phyloP scores from a whole-genome alignment of 2,888 invertebrate genomes.

The Chalcosyrphus nemorum region DNA sequence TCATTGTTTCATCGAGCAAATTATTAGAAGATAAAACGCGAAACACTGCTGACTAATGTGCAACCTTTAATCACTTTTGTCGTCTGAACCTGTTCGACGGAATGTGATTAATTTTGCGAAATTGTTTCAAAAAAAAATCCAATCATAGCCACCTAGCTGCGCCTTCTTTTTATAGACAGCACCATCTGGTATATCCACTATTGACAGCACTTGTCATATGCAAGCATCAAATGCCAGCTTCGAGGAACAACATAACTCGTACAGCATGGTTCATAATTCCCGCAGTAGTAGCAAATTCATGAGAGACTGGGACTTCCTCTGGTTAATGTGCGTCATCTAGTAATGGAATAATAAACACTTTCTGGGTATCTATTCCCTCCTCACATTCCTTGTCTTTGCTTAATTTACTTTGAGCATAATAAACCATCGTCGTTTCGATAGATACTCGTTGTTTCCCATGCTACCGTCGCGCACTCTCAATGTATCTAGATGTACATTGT shows the following conservation, averaged over 20 bases:
- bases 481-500: slow-evolving; percentile 1
- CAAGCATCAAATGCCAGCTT: slow-evolving; percentile 48
- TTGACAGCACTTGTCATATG: slow-evolving; percentile 70
- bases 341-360: slow-evolving; percentile 71
- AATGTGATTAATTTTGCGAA: slow-evolving; percentile 44
- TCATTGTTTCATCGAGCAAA: neutral
- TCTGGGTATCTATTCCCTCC: slow-evolving; percentile 29
- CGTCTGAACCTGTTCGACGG: slow-evolving; percentile 33
- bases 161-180: slow-evolving; percentile 53
- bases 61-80: slow-evolving; percentile 29
- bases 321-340: slow-evolving; percentile 51
- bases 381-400: slow-evolving; percentile 22
- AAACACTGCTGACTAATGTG: slow-evolving; percentile 20
- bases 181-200: slow-evolving; percentile 41
- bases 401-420: slow-evolving; percentile 64
- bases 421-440: slow-evolving; percentile 39
- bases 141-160: slow-evolving; percentile 61
- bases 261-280: slow-evolving; percentile 42
- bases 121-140: slow-evolving; percentile 51
- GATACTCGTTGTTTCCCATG: slow-evolving; percentile 69
- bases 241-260: slow-evolving; percentile 37
- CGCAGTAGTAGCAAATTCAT: slow-evolving; percentile 4
- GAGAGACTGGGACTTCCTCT: slow-evolving; percentile 52
- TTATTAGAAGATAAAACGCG: neutral
- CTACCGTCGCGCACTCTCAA: slow-evolving; percentile 54